phyloP scores from a whole-genome alignment of 2,888 invertebrate genomes.

The Myopa tessellatipennis region DNA sequence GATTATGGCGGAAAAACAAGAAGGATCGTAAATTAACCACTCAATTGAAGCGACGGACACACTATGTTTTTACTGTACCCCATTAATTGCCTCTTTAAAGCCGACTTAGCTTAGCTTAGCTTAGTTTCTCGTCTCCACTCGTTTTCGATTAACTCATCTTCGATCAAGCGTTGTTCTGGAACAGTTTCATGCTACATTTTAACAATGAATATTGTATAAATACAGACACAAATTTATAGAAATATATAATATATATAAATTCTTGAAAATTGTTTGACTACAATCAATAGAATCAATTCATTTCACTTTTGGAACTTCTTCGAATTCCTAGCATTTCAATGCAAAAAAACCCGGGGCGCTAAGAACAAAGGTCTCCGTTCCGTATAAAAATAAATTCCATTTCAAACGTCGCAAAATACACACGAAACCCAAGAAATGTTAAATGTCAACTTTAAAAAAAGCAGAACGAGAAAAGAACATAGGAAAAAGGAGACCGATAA shows the following conservation, averaged over 20 bases:
- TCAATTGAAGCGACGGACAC: constrained; percentile 5
- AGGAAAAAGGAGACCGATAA: neutral
- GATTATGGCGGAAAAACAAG: neutral
- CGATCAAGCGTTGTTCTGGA: neutral
- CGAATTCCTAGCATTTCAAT: neutral
- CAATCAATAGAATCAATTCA: neutral
- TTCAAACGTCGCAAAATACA: neutral
- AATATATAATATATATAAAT: no score
- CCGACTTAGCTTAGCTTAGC: neutral
- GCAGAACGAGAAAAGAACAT: neutral
- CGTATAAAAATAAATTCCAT: constrained; percentile 6
- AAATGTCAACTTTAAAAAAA: constrained; percentile 27
- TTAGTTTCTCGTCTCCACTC: neutral
- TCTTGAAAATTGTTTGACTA: neutral
- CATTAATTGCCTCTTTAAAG: neutral
- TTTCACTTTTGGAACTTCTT: neutral
- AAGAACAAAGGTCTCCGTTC: neutral
- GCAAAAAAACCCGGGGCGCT: neutral
- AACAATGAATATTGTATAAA: neutral
- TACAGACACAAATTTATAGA: no score
- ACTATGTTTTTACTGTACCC: neutral
- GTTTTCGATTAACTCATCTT: neutral
- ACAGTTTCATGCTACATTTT: constrained; percentile 18
- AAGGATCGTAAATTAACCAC: constrained; percentile 18
- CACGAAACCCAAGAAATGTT: constrained; percentile 28